Evolutionary conservation across 2,888 invertebrate genomes (phyloP), one percentile per base, ranked within the genome.

Genomic region (Catocala fraxini): DNA sequence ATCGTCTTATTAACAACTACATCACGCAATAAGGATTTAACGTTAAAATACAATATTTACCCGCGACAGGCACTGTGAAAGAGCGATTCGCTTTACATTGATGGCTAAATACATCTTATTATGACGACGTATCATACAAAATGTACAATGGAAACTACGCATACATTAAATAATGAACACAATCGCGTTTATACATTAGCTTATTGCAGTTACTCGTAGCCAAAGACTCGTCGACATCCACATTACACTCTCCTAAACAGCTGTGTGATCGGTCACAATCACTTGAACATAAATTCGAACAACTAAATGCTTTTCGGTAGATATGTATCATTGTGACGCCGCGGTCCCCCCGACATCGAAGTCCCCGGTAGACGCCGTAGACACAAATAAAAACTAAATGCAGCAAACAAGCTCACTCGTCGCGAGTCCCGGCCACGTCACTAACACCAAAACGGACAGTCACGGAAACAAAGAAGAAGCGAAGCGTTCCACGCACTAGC

Each of bases 151-250:
- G 72, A 67, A 81, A 69, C 81, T 87, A 85, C 79, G 80, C 77
- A 80, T 82, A 85, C 78, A 77, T 84, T 88, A 88, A 85, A 86
- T 89, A 88, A 90, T 92, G 92, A 92, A 91, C 92, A 92, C 92
- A 91, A 87, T 88, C 51, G 77, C 75, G 56, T 70, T 79, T 79
- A 80, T 77, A 82, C 76, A 82, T 64, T 75, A 85, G 86, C 87
- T 85, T 84, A 84, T 81, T 85, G 83, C 83, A 81, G 73, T 78
- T 65, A 60, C 33, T 56, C 63, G 75, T 65, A 75, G 73, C 77
- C 77, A 61, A 70, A 64, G 60, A 63, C 65, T 56, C 63, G 66
- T 57, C 60, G 25, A 71, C 60, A 71, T 60, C 63, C 51, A 60
- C 58, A 60, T 58, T 56, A 12, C 58, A 60, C 57, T 56, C 11